Percentiles rank a stretch among this genome's conserved stretches.
These are phyloP conservation scores for Onychomys arenicola DNA, from an alignment of 2,797 vertebrate genomes.

Conservation along the genomic window DNA sequence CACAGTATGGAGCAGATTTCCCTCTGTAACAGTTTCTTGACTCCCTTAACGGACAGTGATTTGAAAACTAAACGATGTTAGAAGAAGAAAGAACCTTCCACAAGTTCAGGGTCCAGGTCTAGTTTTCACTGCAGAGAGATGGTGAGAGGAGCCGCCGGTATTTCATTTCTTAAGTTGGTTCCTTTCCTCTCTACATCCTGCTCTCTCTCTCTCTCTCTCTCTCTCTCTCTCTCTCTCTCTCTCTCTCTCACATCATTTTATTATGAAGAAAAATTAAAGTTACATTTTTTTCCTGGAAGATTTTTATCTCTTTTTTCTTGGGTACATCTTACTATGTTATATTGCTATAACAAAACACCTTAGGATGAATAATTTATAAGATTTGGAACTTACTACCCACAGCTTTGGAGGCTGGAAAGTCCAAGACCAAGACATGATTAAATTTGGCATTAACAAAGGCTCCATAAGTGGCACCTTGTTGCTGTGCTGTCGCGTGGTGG, in stretches of 20 bases:
- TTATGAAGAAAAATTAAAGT: background rate
- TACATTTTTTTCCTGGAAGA: background rate
- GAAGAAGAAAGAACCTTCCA: background rate
- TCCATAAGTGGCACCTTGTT: background rate
- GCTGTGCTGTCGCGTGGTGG: background rate
- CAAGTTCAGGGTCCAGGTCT: conserved; percentile 9
- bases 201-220: no score
- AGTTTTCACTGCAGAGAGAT: background rate
- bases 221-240: no score
- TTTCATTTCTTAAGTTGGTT: background rate
- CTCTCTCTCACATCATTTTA: background rate
- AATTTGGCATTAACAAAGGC: background rate
- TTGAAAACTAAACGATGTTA: conserved; percentile 17
- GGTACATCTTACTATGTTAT: background rate
- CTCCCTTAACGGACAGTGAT: background rate
- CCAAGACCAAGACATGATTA: background rate
- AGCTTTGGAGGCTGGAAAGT: background rate
- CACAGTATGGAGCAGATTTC: background rate
- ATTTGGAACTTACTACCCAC: background rate
- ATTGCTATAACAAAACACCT: background rate
- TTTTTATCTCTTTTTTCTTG: background rate
- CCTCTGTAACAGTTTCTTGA: background rate
- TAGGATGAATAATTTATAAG: background rate
- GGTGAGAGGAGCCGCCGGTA: background rate
- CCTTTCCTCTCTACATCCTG: background rate